Evolutionary conservation across 2,797 vertebrate species (phyloP).

Genomic region (Gymnothorax javanicus): DNA sequence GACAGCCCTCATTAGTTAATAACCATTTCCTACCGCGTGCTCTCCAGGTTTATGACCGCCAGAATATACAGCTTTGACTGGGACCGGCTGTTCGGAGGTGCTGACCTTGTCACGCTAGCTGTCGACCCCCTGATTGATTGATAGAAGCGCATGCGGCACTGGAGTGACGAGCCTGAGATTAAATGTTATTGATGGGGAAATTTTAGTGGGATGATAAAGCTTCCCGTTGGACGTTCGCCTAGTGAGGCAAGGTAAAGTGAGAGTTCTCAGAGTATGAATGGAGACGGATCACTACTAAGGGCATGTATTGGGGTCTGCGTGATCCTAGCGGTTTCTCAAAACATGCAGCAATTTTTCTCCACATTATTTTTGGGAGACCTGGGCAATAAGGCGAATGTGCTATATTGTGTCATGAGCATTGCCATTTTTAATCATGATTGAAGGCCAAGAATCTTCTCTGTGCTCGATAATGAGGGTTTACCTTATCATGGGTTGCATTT

Average conservation of each 20-base stretch:
- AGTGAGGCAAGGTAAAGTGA: not conserved
- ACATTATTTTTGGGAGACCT: not conserved
- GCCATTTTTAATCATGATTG: not conserved
- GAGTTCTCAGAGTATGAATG: conserved; percentile 20
- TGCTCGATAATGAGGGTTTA: not conserved
- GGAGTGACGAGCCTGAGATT: conserved; percentile 25
- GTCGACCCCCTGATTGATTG: conserved; percentile 46
- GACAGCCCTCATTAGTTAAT: conserved; percentile 47
- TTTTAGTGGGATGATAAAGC: conserved; percentile 45
- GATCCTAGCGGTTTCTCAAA: conserved; percentile 26
- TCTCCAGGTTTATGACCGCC: conserved; percentile 25
- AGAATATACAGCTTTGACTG: conserved; percentile 41
- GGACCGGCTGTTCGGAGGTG: conserved; percentile 26
- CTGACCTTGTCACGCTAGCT: conserved; percentile 48
- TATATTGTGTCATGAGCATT: not conserved
- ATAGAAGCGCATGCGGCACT: conserved; percentile 28
- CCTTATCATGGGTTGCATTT: not conserved
- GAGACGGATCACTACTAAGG: conserved; percentile 41
- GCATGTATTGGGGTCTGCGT: conserved; percentile 15
- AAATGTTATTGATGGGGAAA: conserved; percentile 31
- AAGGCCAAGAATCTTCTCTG: not conserved
- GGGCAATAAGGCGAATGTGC: not conserved
- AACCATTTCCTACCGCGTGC: conserved; percentile 20
- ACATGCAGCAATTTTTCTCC: not conserved
- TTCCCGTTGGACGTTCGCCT: not conserved